These are phyloP conservation scores for Loriculus beryllinus DNA, from an alignment of 2,797 vertebrate genomes.

Conservation along the genomic window DNA sequence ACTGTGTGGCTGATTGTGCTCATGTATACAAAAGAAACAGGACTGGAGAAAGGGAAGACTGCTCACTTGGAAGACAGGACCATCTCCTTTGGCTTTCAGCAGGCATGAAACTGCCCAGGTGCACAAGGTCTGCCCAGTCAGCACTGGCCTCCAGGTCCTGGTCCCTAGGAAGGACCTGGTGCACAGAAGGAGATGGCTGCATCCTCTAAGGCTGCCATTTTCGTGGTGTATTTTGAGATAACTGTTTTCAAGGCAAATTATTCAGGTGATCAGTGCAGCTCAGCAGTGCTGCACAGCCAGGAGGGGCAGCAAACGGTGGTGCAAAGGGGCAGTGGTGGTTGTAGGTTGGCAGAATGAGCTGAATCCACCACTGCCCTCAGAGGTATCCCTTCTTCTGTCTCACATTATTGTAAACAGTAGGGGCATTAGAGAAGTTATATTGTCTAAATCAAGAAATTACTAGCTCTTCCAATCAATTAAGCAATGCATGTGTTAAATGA, in stretches of 20 bases:
- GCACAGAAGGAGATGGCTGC: neutral
- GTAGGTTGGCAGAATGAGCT: neutral
- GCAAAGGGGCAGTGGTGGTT: neutral
- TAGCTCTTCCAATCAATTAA: constrained; percentile 1
- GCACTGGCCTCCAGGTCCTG: neutral
- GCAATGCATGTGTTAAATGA: neutral
- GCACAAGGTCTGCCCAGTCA: neutral
- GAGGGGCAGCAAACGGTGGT: neutral
- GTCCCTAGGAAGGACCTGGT: neutral
- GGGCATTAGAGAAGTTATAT: neutral
- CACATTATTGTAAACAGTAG: neutral
- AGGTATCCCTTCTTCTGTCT: neutral
- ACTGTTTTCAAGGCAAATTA: neutral
- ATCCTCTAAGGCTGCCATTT: neutral
- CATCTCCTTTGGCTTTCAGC: neutral
- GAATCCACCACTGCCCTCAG: neutral
- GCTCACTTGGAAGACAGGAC: rapidly evolving
- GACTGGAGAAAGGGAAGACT: neutral
- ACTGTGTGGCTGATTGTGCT: neutral
- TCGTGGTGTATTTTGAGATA: neutral
- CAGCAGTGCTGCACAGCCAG: rapidly evolving
- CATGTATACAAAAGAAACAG: neutral
- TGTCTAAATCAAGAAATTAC: neutral
- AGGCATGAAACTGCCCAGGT: neutral
- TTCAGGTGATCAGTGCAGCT: neutral